Evolutionary conservation across 2,888 invertebrate genomes (phyloP).

Genomic region (Acrobasis consociella): DNA sequence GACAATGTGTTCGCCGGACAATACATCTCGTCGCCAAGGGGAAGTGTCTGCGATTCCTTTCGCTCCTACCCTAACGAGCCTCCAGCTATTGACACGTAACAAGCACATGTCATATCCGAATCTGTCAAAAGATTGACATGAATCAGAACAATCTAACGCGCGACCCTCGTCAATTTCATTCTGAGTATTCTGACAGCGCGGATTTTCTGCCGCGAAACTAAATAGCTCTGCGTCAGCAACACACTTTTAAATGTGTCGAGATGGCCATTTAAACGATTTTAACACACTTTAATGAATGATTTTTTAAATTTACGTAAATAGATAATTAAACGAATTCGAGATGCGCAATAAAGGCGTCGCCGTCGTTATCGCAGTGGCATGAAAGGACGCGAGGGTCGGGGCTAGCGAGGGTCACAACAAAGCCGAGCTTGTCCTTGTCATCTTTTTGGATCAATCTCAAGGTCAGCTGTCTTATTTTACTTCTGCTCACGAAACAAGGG

Average conservation of each 20-base stretch:
- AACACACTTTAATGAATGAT: slow-evolving; percentile 23
- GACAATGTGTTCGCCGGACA: slow-evolving; percentile 60
- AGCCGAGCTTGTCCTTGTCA: slow-evolving; percentile 46
- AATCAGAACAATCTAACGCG: slow-evolving; percentile 55
- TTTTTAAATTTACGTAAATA: slow-evolving; percentile 40
- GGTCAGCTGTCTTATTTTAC: slow-evolving; percentile 47
- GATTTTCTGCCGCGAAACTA: slow-evolving; percentile 31
- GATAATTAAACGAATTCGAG: slow-evolving; percentile 34
- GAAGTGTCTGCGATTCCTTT: slow-evolving; percentile 50
- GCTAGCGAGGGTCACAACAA: slow-evolving; percentile 62
- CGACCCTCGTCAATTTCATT: slow-evolving; percentile 65
- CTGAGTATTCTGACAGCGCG: slow-evolving; percentile 58
- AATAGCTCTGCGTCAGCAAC: slow-evolving; percentile 38
- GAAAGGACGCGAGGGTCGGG: slow-evolving; percentile 45
- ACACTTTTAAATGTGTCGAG: slow-evolving; percentile 33
- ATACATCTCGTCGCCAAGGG: slow-evolving; percentile 57
- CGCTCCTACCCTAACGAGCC: slow-evolving; percentile 54
- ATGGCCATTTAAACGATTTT: slow-evolving; percentile 35
- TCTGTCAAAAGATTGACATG: slow-evolving; percentile 54
- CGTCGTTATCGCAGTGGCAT: slow-evolving; percentile 49
- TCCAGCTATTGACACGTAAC: slow-evolving; percentile 54
- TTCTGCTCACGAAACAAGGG: slow-evolving; percentile 30
- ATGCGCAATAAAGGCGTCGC: slow-evolving; percentile 50
- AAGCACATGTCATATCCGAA: slow-evolving; percentile 53
- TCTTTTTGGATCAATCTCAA: slow-evolving; percentile 64